These are phyloP conservation scores for Cyphomyrus discorhynchus DNA, from an alignment of 2,113 vertebrate genomes.

Conservation along the genomic window DNA sequence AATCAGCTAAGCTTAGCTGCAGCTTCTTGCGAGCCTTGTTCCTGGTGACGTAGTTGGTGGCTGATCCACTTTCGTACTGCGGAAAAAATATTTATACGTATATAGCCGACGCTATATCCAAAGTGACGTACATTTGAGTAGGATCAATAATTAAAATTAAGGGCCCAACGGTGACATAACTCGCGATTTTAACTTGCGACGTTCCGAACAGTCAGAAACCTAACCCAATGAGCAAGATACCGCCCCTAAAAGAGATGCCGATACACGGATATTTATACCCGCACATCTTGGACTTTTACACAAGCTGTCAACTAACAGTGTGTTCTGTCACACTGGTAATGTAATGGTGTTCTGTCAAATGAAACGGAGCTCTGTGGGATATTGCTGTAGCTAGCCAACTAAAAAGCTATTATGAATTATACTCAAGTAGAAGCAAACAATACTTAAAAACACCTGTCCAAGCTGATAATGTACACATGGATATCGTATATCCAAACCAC, in stretches of 20 bases:
- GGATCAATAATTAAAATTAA: neutral
- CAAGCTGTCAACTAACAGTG: neutral
- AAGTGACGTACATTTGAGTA: neutral
- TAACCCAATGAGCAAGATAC: neutral
- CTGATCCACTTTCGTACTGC: constrained; percentile 81
- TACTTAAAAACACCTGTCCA: neutral
- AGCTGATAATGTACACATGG: constrained; percentile 8
- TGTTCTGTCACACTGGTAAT: neutral
- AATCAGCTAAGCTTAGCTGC: constrained; percentile 81
- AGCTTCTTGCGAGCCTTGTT: constrained; percentile 93
- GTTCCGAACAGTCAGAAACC: neutral
- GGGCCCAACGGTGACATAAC: neutral
- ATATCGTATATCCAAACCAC: neutral
- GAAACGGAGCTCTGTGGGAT: neutral
- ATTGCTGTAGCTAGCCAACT: neutral
- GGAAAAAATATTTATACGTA: neutral
- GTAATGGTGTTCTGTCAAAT: neutral
- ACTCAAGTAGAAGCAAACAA: neutral
- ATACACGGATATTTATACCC: neutral
- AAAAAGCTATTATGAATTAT: neutral
- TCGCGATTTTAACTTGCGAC: neutral
- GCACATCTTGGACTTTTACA: neutral
- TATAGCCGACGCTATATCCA: neutral
- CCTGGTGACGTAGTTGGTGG: constrained; percentile 91
- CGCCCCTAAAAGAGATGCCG: neutral